A percentile compares a stretch with the other conserved stretches of the same genome.
Conservation (phyloP, 2,113 vertebrate genomes). For the Aleadryas rufinucha region DNA sequence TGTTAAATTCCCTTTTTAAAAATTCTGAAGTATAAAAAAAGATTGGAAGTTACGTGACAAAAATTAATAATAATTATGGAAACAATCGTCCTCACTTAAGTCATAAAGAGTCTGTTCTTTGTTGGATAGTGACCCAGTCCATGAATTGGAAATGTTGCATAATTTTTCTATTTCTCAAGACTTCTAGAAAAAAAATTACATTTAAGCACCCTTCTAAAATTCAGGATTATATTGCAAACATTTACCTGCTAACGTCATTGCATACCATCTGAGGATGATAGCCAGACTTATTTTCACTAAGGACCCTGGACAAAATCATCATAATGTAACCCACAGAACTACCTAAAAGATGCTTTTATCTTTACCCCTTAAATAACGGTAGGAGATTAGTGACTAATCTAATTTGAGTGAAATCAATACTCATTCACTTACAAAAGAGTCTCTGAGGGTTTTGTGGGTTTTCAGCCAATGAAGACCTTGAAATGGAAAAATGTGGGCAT, state of each 20-base stretch:
- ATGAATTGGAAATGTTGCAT: not conserved
- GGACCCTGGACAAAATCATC: not conserved
- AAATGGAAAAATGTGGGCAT: not conserved
- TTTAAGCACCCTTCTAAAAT: not conserved
- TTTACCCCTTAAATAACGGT: not conserved
- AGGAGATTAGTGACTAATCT: not conserved
- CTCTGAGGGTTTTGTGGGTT: not conserved
- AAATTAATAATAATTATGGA: not conserved
- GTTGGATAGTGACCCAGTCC: not conserved
- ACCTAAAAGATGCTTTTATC: not conserved
- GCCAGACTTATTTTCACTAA: not conserved
- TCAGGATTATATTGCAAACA: not conserved
- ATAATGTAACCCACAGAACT: not conserved
- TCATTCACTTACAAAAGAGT: not conserved
- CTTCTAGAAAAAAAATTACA: not conserved
- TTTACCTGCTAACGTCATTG: not conserved
- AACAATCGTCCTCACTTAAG: not conserved
- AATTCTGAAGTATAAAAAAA: not conserved
- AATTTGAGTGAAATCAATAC: not conserved
- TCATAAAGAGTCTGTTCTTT: not conserved
- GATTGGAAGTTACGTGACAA: not conserved
- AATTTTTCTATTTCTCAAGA: not conserved
- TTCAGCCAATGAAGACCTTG: not conserved
- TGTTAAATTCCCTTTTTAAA: not conserved
- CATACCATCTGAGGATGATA: not conserved